phyloP scores from a whole-genome alignment of 53 echinoderm and acorn worm species.

The Holothuria leucospilota region DNA sequence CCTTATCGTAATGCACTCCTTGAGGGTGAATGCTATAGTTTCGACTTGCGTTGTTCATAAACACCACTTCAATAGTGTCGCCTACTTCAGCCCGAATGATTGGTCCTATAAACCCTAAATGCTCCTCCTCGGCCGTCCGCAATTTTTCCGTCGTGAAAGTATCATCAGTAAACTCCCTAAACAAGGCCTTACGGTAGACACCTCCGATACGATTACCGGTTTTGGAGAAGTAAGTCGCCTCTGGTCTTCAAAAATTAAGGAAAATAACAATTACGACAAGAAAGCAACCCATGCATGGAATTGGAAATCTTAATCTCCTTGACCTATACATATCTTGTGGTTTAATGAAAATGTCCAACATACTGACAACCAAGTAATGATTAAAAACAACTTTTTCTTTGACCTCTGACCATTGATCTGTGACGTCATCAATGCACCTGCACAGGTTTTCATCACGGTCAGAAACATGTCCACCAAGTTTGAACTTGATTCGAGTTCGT shows the following conservation, averaged over 20 bases:
- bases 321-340: too few relatives aligned
- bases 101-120: slow-evolving; percentile 78
- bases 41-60: slow-evolving; percentile 60
- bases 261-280: neutral
- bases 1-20: slow-evolving; percentile 76
- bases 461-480: too few relatives aligned
- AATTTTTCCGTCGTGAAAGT: slow-evolving; percentile 42
- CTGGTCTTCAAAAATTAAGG: neutral
- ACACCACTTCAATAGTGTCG: slow-evolving; percentile 71
- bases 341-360: too few relatives aligned
- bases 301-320: too few relatives aligned
- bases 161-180: slow-evolving; percentile 71
- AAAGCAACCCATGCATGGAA: neutral
- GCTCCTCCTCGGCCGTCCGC: slow-evolving; percentile 41
- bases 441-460: too few relatives aligned
- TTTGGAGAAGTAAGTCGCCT: slow-evolving; percentile 62
- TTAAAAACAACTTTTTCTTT: too few relatives aligned
- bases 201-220: slow-evolving; percentile 68
- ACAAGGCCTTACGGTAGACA: slow-evolving; percentile 76
- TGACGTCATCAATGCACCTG: too few relatives aligned
- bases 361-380: too few relatives aligned
- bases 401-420: too few relatives aligned
- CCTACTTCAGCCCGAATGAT: slow-evolving; percentile 79
- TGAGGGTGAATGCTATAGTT: slow-evolving; percentile 68
- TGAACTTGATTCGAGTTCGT: too few relatives aligned